Percentiles rank a stretch among this genome's conserved stretches.
Evolutionary conservation across 2,888 invertebrate genomes (phyloP).

Genomic region (Endotricha flammealis): DNA sequence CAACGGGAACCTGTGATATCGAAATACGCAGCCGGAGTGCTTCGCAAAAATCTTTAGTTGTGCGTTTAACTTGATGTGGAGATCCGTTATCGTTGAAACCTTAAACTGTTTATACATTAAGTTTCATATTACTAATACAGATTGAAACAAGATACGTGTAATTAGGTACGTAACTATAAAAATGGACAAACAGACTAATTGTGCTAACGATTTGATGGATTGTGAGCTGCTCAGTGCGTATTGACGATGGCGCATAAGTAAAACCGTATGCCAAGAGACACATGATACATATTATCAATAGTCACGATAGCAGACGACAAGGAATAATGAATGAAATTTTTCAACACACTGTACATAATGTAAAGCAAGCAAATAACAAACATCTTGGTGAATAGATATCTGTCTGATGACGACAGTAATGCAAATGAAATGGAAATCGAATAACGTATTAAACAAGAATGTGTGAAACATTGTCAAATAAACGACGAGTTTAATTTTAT

Average conservation of each 20-base stretch:
- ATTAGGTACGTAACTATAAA: conserved; percentile 30
- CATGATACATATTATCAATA: conserved; percentile 38
- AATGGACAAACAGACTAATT: conserved; percentile 33
- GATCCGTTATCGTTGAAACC: not conserved
- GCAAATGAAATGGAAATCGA: conserved; percentile 14
- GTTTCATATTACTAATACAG: not conserved
- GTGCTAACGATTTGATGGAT: conserved; percentile 22
- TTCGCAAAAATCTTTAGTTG: conserved; percentile 11
- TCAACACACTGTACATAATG: conserved; percentile 24
- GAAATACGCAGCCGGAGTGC: conserved; percentile 14
- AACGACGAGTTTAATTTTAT: too few relatives aligned
- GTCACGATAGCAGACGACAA: conserved; percentile 41
- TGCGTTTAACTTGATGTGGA: not conserved
- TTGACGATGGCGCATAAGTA: conserved; percentile 27
- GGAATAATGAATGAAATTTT: conserved; percentile 43
- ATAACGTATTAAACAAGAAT: not conserved
- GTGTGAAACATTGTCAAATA: too few relatives aligned
- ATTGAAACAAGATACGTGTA: not conserved
- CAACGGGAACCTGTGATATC: conserved; percentile 18
- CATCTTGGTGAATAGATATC: conserved; percentile 4
- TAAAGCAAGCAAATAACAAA: conserved; percentile 29
- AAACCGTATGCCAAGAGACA: conserved; percentile 26
- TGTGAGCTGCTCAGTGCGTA: conserved; percentile 31
- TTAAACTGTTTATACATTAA: not conserved
- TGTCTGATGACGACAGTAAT: conserved; percentile 13